Evolutionary conservation across 2,797 vertebrate genomes (phyloP).

Genomic region (Poeciliopsis turneri): DNA sequence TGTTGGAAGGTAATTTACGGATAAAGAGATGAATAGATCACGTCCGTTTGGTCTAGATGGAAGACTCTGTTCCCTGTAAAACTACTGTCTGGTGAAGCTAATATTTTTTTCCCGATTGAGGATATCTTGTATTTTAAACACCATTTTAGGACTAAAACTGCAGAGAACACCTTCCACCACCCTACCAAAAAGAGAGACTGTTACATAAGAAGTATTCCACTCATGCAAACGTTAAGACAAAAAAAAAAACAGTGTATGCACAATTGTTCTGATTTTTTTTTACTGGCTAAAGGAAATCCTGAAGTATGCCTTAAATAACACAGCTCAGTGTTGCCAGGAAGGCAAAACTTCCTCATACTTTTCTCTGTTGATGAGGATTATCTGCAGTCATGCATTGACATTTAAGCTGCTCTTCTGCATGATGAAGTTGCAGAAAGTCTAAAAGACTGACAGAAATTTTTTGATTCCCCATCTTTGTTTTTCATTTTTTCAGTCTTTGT

Average conservation of each 20-base stretch:
- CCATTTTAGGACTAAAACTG: slow-evolving; percentile 30
- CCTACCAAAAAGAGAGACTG: slow-evolving; percentile 25
- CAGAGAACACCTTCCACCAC: slow-evolving; percentile 14
- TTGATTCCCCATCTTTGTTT: slow-evolving; percentile 3
- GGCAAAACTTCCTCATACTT: slow-evolving; percentile 46
- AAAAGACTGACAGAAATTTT: slow-evolving; percentile 18
- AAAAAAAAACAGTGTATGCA: slow-evolving; percentile 30
- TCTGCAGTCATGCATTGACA: slow-evolving; percentile 62
- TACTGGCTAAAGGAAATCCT: slow-evolving; percentile 68
- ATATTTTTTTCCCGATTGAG: slow-evolving; percentile 13
- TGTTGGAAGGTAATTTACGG: background rate
- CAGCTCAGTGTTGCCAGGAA: slow-evolving; percentile 38
- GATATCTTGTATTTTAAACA: background rate
- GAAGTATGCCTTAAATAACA: slow-evolving; percentile 37
- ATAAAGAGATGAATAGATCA: slow-evolving; percentile 10
- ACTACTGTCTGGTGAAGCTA: slow-evolving; percentile 20
- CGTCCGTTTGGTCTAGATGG: slow-evolving; percentile 7
- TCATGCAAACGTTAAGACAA: slow-evolving; percentile 40
- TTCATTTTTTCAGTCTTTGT: background rate
- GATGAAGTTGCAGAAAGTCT: slow-evolving; percentile 27
- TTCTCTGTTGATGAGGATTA: slow-evolving; percentile 62
- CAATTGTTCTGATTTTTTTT: slow-evolving; percentile 39
- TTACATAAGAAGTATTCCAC: slow-evolving; percentile 58
- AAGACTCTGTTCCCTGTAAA: slow-evolving; percentile 10
- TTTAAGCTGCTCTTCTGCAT: slow-evolving; percentile 37